Evolutionary conservation across 2,888 invertebrate genomes (phyloP).

Genomic region (Heliconius ismenius): DNA sequence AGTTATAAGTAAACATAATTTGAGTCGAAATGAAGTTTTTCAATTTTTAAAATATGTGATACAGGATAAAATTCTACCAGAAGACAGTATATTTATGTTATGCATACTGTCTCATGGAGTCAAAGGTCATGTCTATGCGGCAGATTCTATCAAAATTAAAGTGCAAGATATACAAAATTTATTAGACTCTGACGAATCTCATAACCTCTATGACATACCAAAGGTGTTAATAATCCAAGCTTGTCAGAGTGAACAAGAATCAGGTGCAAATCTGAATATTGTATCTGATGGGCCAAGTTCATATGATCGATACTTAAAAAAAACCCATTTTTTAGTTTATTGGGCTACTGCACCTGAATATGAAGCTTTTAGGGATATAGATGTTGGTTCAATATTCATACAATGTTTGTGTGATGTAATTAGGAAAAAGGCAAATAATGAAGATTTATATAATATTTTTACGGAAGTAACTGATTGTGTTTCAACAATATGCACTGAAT

Average conservation of each 20-base stretch:
- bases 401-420: constrained; percentile 63
- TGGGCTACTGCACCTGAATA: constrained; percentile 75
- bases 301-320: constrained; percentile 53
- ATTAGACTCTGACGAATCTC: constrained; percentile 63
- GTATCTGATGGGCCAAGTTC: constrained; percentile 61
- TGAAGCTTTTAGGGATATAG: constrained; percentile 66
- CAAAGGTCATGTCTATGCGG: constrained; percentile 68
- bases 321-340: constrained; percentile 67
- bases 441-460: constrained; percentile 68
- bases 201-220: constrained; percentile 61
- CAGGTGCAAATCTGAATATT: constrained; percentile 49
- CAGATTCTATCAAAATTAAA: constrained; percentile 70
- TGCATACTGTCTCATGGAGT: constrained; percentile 76
- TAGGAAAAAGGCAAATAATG: constrained; percentile 52
- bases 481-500: constrained; percentile 52
- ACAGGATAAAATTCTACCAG: constrained; percentile 52
- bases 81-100: constrained; percentile 72
- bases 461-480: constrained; percentile 65
- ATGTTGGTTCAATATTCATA: constrained; percentile 70
- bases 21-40: constrained; percentile 61
- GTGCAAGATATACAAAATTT: constrained; percentile 68
- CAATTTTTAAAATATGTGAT: constrained; percentile 61
- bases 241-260: constrained; percentile 62
- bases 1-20: constrained; percentile 59
- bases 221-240: constrained; percentile 74